Evolutionary conservation across 2,888 invertebrate genomes (phyloP).

Genomic region (Aricia artaxerxes): DNA sequence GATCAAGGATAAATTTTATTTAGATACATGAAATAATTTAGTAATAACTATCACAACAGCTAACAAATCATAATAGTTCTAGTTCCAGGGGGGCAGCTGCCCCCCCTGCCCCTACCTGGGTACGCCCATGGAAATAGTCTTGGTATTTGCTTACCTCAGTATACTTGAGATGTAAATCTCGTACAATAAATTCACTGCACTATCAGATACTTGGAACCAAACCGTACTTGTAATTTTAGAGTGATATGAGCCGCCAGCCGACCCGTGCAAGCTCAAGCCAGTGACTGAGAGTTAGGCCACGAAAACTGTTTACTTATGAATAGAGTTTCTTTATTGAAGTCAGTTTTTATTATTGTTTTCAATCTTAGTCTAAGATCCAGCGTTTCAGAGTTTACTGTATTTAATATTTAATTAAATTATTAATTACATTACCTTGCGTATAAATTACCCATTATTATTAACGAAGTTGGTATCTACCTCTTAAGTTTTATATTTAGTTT

Average conservation of each 20-base stretch:
- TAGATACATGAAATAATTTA: constrained; percentile 25
- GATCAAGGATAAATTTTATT: not conserved
- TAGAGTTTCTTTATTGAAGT: not conserved
- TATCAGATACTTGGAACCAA: not conserved
- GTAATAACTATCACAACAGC: constrained; percentile 1
- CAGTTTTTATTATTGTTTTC: constrained; percentile 16
- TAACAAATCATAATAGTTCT: not conserved
- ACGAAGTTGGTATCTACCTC: too few species aligned
- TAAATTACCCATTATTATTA: too few species aligned
- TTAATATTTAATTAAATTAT: not conserved
- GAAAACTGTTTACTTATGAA: constrained; percentile 5
- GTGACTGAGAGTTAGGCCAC: constrained; percentile 6
- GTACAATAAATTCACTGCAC: constrained; percentile 8
- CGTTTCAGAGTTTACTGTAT: not conserved
- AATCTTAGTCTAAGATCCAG: constrained; percentile 7
- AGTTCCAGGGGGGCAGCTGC: too few species aligned
- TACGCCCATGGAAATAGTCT: not conserved
- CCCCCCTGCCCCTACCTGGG: too few species aligned
- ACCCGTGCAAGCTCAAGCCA: constrained; percentile 10
- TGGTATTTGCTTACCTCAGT: not conserved
- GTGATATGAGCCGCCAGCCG: constrained; percentile 31
- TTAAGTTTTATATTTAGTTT: too few species aligned
- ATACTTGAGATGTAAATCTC: not conserved
- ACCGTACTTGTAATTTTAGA: not conserved
- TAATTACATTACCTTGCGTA: too few species aligned